Evolutionary conservation across 2,113 vertebrate genomes (phyloP).

Genomic region (Taurulus bubalis): DNA sequence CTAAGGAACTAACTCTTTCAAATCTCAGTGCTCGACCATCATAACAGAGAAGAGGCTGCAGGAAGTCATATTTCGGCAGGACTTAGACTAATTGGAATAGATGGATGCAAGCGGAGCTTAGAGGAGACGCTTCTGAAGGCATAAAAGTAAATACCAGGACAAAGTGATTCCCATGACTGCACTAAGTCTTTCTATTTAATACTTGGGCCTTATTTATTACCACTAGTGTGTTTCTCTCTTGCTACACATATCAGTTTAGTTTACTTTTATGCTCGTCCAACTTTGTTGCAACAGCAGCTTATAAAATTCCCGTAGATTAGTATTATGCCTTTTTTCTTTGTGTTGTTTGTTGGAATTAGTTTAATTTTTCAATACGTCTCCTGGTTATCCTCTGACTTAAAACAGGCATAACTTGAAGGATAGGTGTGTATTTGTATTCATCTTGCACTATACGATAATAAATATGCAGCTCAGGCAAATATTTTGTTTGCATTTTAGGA

Average conservation of each 20-base stretch:
- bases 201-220: constrained; percentile 55
- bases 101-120: constrained; percentile 62
- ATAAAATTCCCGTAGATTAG: constrained; percentile 20
- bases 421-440: constrained; percentile 45
- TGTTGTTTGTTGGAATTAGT: constrained; percentile 33
- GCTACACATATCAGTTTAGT: constrained; percentile 23
- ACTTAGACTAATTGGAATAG: constrained; percentile 68
- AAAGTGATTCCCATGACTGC: constrained; percentile 73
- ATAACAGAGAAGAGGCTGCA: constrained; percentile 21
- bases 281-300: constrained; percentile 56
- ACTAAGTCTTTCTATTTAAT: constrained; percentile 65
- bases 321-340: constrained; percentile 4
- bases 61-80: constrained; percentile 48
- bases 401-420: constrained; percentile 6
- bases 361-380: constrained; percentile 47
- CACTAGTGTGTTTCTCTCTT: constrained; percentile 29
- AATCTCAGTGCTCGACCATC: constrained; percentile 40
- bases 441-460: constrained; percentile 16
- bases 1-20: constrained; percentile 43
- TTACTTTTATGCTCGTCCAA: constrained; percentile 44
- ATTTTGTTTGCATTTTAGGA: constrained; percentile 44
- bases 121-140: constrained; percentile 50
- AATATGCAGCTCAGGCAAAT: constrained; percentile 47
- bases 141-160: constrained; percentile 65
- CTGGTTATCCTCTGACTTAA: constrained; percentile 47